Evolutionary conservation across 2,113 vertebrate species (phyloP).

Genomic region (Bombycilla garrulus): DNA sequence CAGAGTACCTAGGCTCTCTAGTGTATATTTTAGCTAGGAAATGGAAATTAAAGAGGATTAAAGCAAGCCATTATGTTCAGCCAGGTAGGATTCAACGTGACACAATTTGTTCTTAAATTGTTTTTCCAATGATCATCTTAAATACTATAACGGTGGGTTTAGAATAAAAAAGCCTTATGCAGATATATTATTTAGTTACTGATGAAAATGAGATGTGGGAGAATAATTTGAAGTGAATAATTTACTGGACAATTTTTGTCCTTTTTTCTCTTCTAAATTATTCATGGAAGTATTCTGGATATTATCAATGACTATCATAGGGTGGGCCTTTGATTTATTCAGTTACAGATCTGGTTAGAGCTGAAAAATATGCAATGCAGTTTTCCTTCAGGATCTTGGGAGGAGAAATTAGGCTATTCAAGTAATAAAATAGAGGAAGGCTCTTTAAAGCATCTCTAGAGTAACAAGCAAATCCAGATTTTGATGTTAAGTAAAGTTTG

Average conservation of each 20-base stretch:
- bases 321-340: not conserved
- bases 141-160: not conserved
- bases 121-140: not conserved
- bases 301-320: not conserved
- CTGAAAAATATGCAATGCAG: not conserved
- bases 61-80: not conserved
- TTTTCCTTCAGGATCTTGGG: not conserved
- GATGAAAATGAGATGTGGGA: not conserved
- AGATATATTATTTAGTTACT: not conserved
- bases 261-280: constrained; percentile 16
- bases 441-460: not conserved
- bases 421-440: not conserved
- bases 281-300: not conserved
- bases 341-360: not conserved
- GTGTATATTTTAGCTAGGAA: not conserved
- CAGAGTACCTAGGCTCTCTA: not conserved
- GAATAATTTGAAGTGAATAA: constrained; percentile 4
- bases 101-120: not conserved
- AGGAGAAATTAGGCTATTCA: not conserved
- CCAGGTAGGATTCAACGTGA: not conserved
- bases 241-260: not conserved
- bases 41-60: not conserved
- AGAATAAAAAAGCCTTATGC: not conserved
- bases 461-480: not conserved
- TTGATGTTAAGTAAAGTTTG: not conserved